phyloP scores from a whole-genome alignment of 2,113 vertebrate species.

The Chloropsis hardwickii region DNA sequence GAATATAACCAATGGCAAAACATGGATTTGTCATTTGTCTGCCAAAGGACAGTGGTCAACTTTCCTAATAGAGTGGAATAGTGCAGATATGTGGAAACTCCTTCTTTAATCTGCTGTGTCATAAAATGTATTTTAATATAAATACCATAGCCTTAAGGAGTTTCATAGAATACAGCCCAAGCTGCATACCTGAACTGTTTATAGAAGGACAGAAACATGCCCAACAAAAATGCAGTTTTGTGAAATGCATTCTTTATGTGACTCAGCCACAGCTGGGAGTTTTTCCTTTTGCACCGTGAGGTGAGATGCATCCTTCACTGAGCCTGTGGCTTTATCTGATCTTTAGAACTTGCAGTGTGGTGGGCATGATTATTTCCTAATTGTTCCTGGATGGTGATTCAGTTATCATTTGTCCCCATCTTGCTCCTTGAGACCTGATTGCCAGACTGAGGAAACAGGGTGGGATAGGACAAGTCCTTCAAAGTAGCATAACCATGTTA shows the following conservation, averaged over 20 bases:
- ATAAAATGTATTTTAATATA: not conserved
- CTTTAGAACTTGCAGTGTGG: not conserved
- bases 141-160: not conserved
- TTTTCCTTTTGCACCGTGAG: not conserved
- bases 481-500: fast-evolving
- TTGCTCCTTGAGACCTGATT: not conserved
- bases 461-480: not conserved
- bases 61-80: not conserved
- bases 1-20: not conserved
- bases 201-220: fast-evolving
- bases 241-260: not conserved
- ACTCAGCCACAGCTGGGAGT: not conserved
- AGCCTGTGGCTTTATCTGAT: not conserved
- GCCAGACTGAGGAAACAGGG: not conserved
- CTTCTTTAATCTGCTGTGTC: not conserved
- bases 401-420: not conserved
- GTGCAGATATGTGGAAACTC: not conserved
- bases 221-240: fast-evolving
- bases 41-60: not conserved
- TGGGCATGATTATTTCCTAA: not conserved
- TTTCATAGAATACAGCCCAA: not conserved
- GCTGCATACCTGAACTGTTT: not conserved
- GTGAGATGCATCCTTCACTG: not conserved
- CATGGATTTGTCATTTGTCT: not conserved
- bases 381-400: not conserved